phyloP scores from a whole-genome alignment of 1,140 invertebrate species.

The Meloidogyne floridensis region DNA sequence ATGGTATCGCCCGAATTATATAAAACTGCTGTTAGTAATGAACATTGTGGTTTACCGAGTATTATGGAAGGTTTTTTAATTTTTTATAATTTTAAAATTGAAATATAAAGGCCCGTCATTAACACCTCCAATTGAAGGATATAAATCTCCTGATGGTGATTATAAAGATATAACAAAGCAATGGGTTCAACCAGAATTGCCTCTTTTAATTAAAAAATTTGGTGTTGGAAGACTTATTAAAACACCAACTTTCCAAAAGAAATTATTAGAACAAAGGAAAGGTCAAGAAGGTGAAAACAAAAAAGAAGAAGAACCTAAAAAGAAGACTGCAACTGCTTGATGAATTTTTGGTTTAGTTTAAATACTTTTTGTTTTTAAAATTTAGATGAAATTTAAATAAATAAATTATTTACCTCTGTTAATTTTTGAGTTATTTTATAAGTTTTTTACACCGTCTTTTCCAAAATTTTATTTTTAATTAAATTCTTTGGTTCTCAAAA shows the following conservation, averaged over 20 bases:
- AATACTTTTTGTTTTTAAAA: background rate
- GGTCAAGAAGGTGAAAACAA: background rate
- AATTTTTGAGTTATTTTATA: too few relatives aligned
- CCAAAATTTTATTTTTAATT: too few relatives aligned
- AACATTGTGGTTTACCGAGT: slow-evolving; percentile 56
- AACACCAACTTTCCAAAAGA: slow-evolving; percentile 25
- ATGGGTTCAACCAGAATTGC: slow-evolving; percentile 19
- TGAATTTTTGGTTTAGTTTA: background rate
- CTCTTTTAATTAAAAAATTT: slow-evolving; percentile 16
- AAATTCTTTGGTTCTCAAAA: too few relatives aligned
- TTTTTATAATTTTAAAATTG: background rate
- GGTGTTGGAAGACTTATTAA: slow-evolving; percentile 19
- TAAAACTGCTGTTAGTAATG: slow-evolving; percentile 62
- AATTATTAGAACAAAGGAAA: background rate
- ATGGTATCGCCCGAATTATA: slow-evolving; percentile 66
- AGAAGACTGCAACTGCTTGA: slow-evolving; percentile 11
- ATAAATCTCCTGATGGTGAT: slow-evolving; percentile 66
- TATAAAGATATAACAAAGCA: slow-evolving; percentile 37
- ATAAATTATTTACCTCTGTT: too few relatives aligned
- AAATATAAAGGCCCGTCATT: slow-evolving; percentile 48
- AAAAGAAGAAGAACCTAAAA: background rate
- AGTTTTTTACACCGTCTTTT: too few relatives aligned
- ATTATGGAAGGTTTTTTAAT: slow-evolving; percentile 47
- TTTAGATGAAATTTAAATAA: background rate
- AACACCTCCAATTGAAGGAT: slow-evolving; percentile 65